A percentile compares a stretch with the other conserved stretches of the same genome.
Conservation (phyloP, 2,888 invertebrate species). For the Deilephila elpenor region DNA sequence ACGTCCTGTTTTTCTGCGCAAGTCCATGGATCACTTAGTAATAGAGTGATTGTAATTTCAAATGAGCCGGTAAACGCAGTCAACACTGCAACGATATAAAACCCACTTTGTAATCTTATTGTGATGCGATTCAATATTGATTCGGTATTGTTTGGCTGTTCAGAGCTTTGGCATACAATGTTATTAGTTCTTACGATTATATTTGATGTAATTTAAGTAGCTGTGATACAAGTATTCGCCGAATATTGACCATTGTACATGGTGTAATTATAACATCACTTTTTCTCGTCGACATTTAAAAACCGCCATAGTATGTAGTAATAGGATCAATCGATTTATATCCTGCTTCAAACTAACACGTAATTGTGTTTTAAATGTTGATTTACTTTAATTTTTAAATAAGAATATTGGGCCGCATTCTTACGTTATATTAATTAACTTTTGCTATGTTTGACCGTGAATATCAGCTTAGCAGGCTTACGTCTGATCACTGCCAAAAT, state of each 20-base stretch:
- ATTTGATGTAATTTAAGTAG: too few relatives aligned
- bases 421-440: not conserved
- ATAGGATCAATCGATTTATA: too few relatives aligned
- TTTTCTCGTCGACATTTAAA: too few relatives aligned
- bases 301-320: too few relatives aligned
- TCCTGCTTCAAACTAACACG: too few relatives aligned
- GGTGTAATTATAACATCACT: too few relatives aligned
- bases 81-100: conserved; percentile 11
- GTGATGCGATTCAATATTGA: not conserved
- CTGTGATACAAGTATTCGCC: too few relatives aligned
- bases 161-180: not conserved
- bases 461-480: not conserved
- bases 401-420: too few relatives aligned
- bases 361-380: too few relatives aligned
- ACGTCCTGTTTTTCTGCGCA: conserved; percentile 17
- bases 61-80: conserved; percentile 9
- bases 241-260: too few relatives aligned
- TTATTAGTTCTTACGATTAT: not conserved
- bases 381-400: too few relatives aligned
- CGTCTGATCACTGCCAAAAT: not conserved
- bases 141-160: conserved; percentile 5
- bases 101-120: conserved; percentile 18
- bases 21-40: conserved; percentile 7
- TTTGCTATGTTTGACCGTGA: too few relatives aligned
- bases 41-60: conserved; percentile 21